These are phyloP conservation scores for Papilio polyxenes DNA, from an alignment of 1,140 invertebrate genomes.

Conservation along the genomic window DNA sequence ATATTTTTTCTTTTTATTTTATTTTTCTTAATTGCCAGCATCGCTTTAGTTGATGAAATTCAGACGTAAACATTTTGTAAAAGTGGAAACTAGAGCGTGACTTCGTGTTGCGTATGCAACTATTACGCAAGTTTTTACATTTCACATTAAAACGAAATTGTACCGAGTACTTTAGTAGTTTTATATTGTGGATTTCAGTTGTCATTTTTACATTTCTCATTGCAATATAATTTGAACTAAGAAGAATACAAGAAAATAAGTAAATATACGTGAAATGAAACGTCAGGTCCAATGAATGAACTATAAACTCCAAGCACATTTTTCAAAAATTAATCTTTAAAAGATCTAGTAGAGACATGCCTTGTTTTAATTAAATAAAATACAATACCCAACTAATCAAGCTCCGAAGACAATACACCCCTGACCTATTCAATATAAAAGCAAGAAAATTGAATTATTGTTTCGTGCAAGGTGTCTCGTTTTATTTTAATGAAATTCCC, in stretches of 20 bases:
- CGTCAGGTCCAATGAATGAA: neutral
- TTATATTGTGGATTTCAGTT: neutral
- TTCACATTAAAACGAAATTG: neutral
- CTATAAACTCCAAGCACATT: neutral
- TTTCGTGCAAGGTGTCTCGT: constrained; percentile 38
- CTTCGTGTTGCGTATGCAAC: constrained; percentile 31
- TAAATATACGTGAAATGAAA: neutral
- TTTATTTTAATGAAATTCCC: constrained; percentile 36
- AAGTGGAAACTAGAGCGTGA: constrained; percentile 30
- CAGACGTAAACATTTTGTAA: constrained; percentile 33
- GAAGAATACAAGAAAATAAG: neutral
- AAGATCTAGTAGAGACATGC: too few relatives aligned
- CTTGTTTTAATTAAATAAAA: neutral
- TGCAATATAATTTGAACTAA: neutral
- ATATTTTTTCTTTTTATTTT: constrained; percentile 25
- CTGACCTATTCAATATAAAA: constrained; percentile 8
- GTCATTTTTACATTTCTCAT: neutral
- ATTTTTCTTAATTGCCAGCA: constrained; percentile 26
- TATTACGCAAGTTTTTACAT: constrained; percentile 38
- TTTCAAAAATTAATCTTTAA: too few relatives aligned
- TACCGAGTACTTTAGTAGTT: neutral
- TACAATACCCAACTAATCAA: neutral
- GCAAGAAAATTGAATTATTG: constrained; percentile 22
- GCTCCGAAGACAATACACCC: neutral
- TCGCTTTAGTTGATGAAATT: constrained; percentile 38